Evolutionary conservation across 2,797 vertebrate genomes (phyloP).

Genomic region (Poeciliopsis paucimaculata): DNA sequence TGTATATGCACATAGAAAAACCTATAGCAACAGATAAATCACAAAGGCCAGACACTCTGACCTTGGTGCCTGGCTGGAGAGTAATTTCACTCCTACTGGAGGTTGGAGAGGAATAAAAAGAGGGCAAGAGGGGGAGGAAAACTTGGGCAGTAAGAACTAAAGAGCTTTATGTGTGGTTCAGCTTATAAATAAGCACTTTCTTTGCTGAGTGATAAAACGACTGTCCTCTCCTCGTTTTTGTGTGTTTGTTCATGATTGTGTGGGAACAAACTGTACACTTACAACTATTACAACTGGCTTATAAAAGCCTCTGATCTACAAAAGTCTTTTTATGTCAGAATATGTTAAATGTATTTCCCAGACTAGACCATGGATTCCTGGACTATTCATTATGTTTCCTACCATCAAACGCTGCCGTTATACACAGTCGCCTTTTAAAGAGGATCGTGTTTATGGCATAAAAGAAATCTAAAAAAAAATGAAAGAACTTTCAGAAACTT

Average conservation of each 20-base stretch:
- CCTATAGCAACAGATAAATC: conserved; percentile 72
- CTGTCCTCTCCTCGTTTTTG: conserved; percentile 32
- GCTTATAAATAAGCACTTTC: conserved; percentile 69
- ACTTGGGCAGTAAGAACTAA: neutral
- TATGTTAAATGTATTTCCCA: neutral
- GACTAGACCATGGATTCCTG: neutral
- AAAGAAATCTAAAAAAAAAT: neutral
- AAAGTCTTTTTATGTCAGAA: neutral
- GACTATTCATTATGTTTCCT: neutral
- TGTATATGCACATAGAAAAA: conserved; percentile 21
- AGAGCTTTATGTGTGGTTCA: conserved; percentile 58
- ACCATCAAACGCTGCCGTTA: neutral
- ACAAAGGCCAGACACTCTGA: conserved; percentile 71
- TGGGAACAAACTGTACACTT: neutral
- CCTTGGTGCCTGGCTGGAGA: conserved; percentile 73
- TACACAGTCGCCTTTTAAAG: neutral
- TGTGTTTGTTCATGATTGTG: conserved; percentile 6
- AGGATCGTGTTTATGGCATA: neutral
- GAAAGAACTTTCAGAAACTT: neutral
- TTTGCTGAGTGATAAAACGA: conserved; percentile 63
- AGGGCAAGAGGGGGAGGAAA: neutral
- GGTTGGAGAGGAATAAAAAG: conserved; percentile 63
- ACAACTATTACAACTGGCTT: neutral
- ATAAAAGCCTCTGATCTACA: neutral
- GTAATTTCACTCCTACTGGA: conserved; percentile 71